Conservation (phyloP, 2,888 invertebrate species). For the Plebejus argus region DNA sequence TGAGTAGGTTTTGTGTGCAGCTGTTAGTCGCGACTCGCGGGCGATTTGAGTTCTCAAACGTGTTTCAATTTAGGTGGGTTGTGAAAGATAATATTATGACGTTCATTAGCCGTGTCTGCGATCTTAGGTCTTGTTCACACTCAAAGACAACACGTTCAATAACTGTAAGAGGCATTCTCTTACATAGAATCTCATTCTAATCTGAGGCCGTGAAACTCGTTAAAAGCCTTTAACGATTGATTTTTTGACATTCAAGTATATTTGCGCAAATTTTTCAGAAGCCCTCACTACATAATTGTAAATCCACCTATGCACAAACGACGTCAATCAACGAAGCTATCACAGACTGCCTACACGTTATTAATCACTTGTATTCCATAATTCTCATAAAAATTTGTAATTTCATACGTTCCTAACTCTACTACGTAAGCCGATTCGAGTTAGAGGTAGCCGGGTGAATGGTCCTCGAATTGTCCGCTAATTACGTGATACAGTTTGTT, state of each 20-base stretch:
- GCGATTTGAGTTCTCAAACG: conserved; percentile 39
- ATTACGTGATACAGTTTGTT: conserved; percentile 41
- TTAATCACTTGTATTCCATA: neutral
- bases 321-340: too few species aligned
- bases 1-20: neutral
- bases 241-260: too few species aligned
- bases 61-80: conserved; percentile 43
- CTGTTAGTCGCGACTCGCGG: conserved; percentile 27
- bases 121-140: conserved; percentile 42
- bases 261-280: too few species aligned
- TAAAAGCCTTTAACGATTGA: too few species aligned
- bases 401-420: neutral
- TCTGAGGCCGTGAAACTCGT: neutral
- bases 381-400: neutral
- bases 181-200: too few species aligned
- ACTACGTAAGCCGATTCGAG: neutral
- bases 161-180: neutral
- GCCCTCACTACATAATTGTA: too few species aligned
- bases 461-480: conserved; percentile 43
- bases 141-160: neutral
- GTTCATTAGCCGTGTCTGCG: conserved; percentile 40
- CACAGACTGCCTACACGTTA: neutral
- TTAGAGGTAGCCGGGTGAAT: conserved; percentile 39
- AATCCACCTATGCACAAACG: too few species aligned
- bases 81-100: conserved; percentile 44